phyloP scores from a whole-genome alignment of 2,888 invertebrate species.

The Habrosyne pyritoides region DNA sequence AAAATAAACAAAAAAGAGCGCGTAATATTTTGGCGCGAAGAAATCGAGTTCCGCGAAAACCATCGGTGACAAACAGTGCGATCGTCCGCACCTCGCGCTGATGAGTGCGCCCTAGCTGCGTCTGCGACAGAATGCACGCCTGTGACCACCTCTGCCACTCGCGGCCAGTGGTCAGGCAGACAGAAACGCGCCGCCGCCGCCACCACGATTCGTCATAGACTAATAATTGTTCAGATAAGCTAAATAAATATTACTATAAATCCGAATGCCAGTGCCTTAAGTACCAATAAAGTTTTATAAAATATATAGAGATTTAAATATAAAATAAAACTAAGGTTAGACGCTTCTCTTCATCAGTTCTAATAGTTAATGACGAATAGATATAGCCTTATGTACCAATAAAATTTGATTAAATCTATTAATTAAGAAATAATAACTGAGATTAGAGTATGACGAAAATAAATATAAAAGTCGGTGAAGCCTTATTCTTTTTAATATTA shows the following conservation, averaged over 20 bases:
- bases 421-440: too few species aligned
- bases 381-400: too few species aligned
- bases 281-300: too few species aligned
- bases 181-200: slow-evolving; percentile 50
- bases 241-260: not conserved
- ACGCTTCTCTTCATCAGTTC: too few species aligned
- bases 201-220: slow-evolving; percentile 15
- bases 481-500: too few species aligned
- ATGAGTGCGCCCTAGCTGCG: slow-evolving; percentile 55
- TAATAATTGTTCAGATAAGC: not conserved
- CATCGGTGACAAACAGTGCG: slow-evolving; percentile 28
- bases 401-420: too few species aligned
- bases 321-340: too few species aligned
- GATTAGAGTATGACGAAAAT: too few species aligned
- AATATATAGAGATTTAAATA: too few species aligned
- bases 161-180: slow-evolving; percentile 70
- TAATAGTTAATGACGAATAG: too few species aligned
- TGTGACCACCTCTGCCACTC: slow-evolving; percentile 49
- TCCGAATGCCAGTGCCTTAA: not conserved
- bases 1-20: slow-evolving; percentile 30
- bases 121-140: slow-evolving; percentile 62
- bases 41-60: slow-evolving; percentile 27
- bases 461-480: too few species aligned
- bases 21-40: slow-evolving; percentile 72
- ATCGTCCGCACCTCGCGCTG: slow-evolving; percentile 35